Conservation (phyloP, 2,797 vertebrate species). For the Silurus aristotelis region DNA sequence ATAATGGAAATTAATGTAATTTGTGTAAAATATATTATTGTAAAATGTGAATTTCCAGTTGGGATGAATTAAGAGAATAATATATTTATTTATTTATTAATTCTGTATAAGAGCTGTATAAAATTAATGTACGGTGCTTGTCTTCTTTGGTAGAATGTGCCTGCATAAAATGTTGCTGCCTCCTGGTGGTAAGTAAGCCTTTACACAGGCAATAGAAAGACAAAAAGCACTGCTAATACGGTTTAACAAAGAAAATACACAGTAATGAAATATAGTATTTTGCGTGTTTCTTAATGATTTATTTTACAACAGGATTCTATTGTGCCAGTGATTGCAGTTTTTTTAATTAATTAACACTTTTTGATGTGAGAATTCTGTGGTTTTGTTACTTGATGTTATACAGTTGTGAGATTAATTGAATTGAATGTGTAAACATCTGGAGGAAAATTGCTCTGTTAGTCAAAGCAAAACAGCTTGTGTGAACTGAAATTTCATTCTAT, state of each 20-base stretch:
- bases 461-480: not conserved
- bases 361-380: not conserved
- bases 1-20: too few relatives aligned
- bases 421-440: not conserved
- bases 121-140: too few relatives aligned
- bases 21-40: too few relatives aligned
- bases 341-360: not conserved
- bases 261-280: not conserved
- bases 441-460: not conserved
- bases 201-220: not conserved
- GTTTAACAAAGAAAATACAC: not conserved
- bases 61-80: too few relatives aligned
- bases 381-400: not conserved
- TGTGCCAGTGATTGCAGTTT: not conserved
- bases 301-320: too few relatives aligned
- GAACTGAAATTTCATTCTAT: not conserved
- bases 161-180: not conserved
- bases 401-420: not conserved
- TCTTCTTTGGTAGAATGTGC: too few relatives aligned
- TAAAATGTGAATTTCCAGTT: too few relatives aligned
- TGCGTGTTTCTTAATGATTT: not conserved
- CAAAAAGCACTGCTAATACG: not conserved
- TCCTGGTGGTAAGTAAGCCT: not conserved
- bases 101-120: too few relatives aligned
- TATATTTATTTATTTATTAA: too few relatives aligned